Percentiles rank a stretch among this genome's conserved stretches.
Conservation (phyloP, 2,888 invertebrate genomes). For the Sussaba pulchella region DNA sequence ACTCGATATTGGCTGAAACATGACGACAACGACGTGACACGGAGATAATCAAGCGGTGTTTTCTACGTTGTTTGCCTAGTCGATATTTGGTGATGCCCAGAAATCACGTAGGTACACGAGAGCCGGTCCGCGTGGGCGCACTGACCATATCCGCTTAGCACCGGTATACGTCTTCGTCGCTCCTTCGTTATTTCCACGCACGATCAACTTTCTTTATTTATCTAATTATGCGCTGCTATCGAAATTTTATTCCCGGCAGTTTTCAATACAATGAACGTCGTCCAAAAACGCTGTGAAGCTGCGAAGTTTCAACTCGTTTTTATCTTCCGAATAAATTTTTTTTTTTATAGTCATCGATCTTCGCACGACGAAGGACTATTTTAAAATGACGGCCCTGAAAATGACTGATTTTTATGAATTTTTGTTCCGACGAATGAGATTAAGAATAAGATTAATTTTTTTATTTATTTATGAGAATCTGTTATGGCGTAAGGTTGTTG, state of each 20-base stretch:
- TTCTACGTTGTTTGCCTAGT: slow-evolving; percentile 71
- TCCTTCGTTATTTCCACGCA: slow-evolving; percentile 25
- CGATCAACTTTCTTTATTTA: slow-evolving; percentile 26
- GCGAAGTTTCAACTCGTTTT: neutral
- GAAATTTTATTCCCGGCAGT: slow-evolving; percentile 2
- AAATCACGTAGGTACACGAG: slow-evolving; percentile 69
- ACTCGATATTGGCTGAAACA: slow-evolving; percentile 49
- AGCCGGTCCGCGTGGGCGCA: slow-evolving; percentile 78
- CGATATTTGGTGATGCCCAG: slow-evolving; percentile 82
- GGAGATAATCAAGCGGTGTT: slow-evolving; percentile 55
- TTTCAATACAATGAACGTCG: neutral
- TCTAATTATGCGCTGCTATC: slow-evolving; percentile 8
- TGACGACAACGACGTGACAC: slow-evolving; percentile 44
- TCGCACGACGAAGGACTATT: no score
- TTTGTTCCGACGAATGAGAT: no score
- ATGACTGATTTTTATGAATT: no score
- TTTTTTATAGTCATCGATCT: neutral
- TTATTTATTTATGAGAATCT: no score
- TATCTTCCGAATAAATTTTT: neutral
- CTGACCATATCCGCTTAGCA: slow-evolving; percentile 74
- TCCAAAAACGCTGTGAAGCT: neutral
- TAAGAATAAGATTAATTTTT: no score
- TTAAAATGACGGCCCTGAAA: no score
- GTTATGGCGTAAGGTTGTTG: no score
- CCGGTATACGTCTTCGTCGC: slow-evolving; percentile 42